These are phyloP conservation scores for Marcusenius ussheri DNA, from an alignment of 2,113 vertebrate species.

Conservation along the genomic window DNA sequence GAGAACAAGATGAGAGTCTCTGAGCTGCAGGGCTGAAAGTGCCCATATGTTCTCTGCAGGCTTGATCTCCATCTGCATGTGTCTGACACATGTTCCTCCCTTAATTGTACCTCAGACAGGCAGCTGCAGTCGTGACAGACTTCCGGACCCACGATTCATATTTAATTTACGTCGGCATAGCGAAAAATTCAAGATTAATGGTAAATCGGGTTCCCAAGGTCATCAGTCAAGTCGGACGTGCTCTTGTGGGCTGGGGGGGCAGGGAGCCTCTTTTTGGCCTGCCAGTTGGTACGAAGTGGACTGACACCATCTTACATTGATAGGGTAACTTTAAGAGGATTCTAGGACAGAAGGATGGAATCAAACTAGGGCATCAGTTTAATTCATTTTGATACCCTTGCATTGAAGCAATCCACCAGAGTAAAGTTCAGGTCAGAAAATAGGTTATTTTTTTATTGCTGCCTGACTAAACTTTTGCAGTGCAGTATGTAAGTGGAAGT, in stretches of 20 bases:
- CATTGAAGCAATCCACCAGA: slow-evolving; percentile 44
- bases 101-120: not conserved
- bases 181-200: not conserved
- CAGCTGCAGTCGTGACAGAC: not conserved
- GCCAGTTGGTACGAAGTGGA: slow-evolving; percentile 22
- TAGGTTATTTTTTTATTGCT: slow-evolving; percentile 31
- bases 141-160: not conserved
- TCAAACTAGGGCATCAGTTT: slow-evolving; percentile 42
- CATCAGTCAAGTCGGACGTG: not conserved
- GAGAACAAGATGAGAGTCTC: slow-evolving; percentile 36
- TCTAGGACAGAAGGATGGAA: slow-evolving; percentile 34
- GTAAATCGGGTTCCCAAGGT: not conserved
- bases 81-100: not conserved
- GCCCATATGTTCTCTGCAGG: slow-evolving; percentile 18
- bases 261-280: slow-evolving; percentile 13
- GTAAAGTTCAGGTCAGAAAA: slow-evolving; percentile 34
- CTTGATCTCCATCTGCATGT: slow-evolving; percentile 22
- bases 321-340: slow-evolving; percentile 39
- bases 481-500: not conserved
- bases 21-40: slow-evolving; percentile 37
- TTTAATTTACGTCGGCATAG: not conserved
- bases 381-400: slow-evolving; percentile 43
- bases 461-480: slow-evolving; percentile 21
- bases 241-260: slow-evolving; percentile 3
- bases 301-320: slow-evolving; percentile 29